A percentile compares a stretch with the other conserved stretches of the same genome.
Conservation (phyloP, 1,140 invertebrate genomes). For the Scaptodrosophila lebanonensis region DNA sequence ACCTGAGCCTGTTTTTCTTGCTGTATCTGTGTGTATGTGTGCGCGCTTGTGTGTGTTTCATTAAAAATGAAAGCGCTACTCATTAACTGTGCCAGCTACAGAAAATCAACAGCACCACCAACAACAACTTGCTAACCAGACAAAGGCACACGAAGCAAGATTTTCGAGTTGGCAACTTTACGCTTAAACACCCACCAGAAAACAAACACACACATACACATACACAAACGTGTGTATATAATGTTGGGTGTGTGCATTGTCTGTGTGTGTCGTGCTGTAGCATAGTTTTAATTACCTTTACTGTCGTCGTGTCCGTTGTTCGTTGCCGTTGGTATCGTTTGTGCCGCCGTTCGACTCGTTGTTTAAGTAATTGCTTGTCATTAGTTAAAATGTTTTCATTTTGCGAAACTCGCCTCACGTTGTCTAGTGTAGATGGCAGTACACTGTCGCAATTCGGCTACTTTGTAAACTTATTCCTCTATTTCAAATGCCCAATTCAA, state of each 20-base stretch:
- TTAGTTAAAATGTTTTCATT: slow-evolving; percentile 75
- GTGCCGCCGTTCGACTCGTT: slow-evolving; percentile 50
- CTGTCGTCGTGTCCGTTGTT: slow-evolving; percentile 31
- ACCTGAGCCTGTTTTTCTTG: slow-evolving; percentile 30
- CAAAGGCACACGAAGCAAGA: slow-evolving; percentile 29
- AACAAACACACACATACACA: slow-evolving; percentile 4
- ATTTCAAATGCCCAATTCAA: too few relatives aligned
- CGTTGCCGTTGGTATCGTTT: slow-evolving; percentile 19
- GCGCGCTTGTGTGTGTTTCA: slow-evolving; percentile 44
- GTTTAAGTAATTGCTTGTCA: slow-evolving; percentile 74
- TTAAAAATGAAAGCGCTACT: slow-evolving; percentile 63
- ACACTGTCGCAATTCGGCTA: too few relatives aligned
- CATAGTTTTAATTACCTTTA: slow-evolving; percentile 68
- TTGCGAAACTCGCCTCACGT: slow-evolving; percentile 35
- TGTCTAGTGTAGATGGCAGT: slow-evolving; percentile 5
- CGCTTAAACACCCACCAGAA: slow-evolving; percentile 48
- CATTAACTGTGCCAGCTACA: slow-evolving; percentile 53
- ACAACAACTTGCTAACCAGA: slow-evolving; percentile 15
- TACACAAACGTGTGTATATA: slow-evolving; percentile 3
- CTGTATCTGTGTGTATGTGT: slow-evolving; percentile 15
- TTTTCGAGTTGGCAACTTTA: slow-evolving; percentile 63
- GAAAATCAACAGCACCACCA: slow-evolving; percentile 11
- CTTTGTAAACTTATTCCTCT: too few relatives aligned
- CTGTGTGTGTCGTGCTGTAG: slow-evolving; percentile 21
- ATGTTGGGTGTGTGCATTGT: slow-evolving; percentile 6